These are phyloP conservation scores for Nycticebus coucang DNA, from an alignment of 2,113 vertebrate genomes.

Conservation along the genomic window DNA sequence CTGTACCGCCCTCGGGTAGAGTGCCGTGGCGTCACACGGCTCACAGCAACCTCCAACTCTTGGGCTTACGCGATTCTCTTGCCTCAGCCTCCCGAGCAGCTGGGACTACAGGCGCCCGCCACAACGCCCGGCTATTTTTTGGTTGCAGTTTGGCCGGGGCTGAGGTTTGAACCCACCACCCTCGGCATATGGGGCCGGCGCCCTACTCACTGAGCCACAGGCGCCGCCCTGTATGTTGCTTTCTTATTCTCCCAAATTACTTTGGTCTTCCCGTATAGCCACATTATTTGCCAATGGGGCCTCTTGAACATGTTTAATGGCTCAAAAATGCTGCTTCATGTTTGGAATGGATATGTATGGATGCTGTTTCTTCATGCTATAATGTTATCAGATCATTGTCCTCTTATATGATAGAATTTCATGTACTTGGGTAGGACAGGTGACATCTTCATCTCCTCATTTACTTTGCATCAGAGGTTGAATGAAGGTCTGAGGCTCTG, in stretches of 20 bases:
- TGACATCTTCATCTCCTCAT: neutral
- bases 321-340: neutral
- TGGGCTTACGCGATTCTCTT: too few species aligned
- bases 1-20: too few species aligned
- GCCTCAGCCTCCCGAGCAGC: too few species aligned
- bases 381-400: neutral
- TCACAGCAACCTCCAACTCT: too few species aligned
- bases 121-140: too few species aligned
- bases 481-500: neutral
- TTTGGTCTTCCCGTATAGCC: neutral
- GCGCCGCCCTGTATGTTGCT: neutral
- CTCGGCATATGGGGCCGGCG: too few species aligned
- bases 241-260: neutral
- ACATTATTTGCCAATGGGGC: neutral
- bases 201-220: too few species aligned
- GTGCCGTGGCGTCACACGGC: too few species aligned
- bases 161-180: too few species aligned
- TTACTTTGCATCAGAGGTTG: conserved; percentile 10
- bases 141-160: too few species aligned
- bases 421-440: neutral
- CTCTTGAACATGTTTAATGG: neutral
- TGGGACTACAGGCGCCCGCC: too few species aligned
- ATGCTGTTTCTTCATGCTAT: neutral
- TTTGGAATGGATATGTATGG: neutral
- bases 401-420: neutral